Percentiles rank a stretch among this genome's conserved stretches.
Evolutionary conservation across 2,888 invertebrate genomes (phyloP).

Genomic region (Lochmaea capreae): DNA sequence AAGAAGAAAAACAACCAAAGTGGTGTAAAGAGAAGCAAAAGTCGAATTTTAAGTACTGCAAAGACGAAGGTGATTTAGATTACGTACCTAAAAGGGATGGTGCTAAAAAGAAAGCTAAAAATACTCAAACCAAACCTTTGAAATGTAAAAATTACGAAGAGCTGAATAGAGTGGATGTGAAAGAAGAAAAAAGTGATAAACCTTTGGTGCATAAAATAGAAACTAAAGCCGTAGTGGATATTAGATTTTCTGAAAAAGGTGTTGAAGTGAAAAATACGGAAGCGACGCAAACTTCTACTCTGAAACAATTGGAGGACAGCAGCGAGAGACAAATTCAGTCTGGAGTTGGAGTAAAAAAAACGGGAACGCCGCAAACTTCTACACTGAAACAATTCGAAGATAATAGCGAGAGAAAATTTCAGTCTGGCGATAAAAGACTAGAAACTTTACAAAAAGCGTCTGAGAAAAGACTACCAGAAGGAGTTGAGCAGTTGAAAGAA

Average conservation of each 20-base stretch:
- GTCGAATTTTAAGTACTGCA: not conserved
- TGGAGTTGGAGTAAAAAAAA: not conserved
- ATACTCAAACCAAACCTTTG: not conserved
- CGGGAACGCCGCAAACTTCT: not conserved
- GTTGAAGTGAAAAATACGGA: slow-evolving; percentile 1
- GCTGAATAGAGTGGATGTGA: not conserved
- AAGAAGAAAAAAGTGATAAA: not conserved
- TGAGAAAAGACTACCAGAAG: not conserved
- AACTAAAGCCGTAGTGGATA: not conserved
- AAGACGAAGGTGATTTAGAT: not conserved
- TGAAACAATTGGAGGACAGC: not conserved
- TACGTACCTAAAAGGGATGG: slow-evolving; percentile 11
- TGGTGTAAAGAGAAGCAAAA: not conserved
- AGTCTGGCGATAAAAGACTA: not conserved
- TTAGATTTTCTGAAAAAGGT: slow-evolving; percentile 9
- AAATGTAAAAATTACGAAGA: not conserved
- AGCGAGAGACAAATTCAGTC: not conserved
- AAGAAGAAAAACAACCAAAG: not conserved
- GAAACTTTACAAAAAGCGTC: not conserved
- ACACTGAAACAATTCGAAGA: not conserved
- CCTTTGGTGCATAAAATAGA: not conserved
- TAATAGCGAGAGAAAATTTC: not conserved
- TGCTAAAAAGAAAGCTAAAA: slow-evolving; percentile 6
- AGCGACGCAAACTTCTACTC: not conserved
- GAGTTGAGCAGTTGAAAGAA: not conserved